phyloP scores from a whole-genome alignment of 2,113 vertebrate species.

The Dendropsophus ebraccatus region DNA sequence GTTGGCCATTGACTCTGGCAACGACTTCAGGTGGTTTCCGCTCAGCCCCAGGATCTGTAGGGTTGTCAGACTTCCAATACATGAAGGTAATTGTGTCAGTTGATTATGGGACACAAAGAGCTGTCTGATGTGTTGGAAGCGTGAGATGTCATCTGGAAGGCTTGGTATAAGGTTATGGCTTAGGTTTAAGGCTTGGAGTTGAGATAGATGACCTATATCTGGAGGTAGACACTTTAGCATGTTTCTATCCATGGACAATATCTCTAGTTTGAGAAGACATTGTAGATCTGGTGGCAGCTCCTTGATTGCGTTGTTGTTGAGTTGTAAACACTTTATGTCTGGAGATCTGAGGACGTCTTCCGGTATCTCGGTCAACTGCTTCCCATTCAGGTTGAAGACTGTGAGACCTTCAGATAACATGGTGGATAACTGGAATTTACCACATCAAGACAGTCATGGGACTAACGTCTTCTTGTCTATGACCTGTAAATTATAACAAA shows the following conservation, averaged over 20 bases:
- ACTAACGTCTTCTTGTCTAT: background rate
- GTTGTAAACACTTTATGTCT: conserved; percentile 66
- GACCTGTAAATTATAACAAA: background rate
- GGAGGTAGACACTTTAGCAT: conserved; percentile 63
- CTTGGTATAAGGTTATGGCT: conserved; percentile 63
- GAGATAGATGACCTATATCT: conserved; percentile 66
- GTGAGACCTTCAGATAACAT: conserved; percentile 58
- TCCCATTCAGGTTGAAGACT: conserved; percentile 62
- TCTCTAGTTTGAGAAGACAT: conserved; percentile 65
- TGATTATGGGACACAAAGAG: conserved; percentile 65
- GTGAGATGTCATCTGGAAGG: conserved; percentile 63
- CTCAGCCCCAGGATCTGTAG: conserved; percentile 67
- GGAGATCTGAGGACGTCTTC: conserved; percentile 60
- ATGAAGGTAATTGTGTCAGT: conserved; percentile 64
- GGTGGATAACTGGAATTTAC: conserved; percentile 45
- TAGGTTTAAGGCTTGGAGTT: conserved; percentile 66
- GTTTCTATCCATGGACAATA: conserved; percentile 68
- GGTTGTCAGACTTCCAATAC: conserved; percentile 63
- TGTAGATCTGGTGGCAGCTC: conserved; percentile 59
- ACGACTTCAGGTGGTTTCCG: conserved; percentile 64
- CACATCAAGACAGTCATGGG: background rate
- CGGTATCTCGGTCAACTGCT: conserved; percentile 64
- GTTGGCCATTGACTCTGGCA: conserved; percentile 59
- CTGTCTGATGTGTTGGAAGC: conserved; percentile 62
- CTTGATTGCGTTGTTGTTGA: conserved; percentile 68